phyloP scores from a whole-genome alignment of 2,113 vertebrate genomes.

The Chiloscyllium plagiosum region DNA sequence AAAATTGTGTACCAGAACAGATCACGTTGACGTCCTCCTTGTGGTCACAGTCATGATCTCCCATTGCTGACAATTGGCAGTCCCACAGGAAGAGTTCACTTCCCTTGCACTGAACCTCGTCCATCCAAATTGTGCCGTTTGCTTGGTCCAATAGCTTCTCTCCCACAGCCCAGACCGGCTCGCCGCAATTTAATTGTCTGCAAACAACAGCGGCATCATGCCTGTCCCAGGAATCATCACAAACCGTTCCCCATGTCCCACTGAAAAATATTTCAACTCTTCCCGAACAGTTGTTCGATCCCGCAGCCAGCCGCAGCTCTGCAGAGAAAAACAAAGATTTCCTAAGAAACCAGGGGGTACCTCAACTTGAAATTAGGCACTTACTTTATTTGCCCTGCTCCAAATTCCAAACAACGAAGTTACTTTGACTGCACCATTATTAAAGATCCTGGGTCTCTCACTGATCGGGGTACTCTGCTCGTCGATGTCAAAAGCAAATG shows the following conservation, averaged over 20 bases:
- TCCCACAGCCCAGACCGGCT: neutral
- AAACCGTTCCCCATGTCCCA: neutral
- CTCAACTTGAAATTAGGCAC: neutral
- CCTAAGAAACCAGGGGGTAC: neutral
- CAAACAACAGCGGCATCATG: neutral
- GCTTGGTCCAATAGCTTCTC: no score
- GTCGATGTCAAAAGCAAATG: no score
- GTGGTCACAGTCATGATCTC: neutral
- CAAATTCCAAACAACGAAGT: neutral
- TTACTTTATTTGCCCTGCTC: neutral
- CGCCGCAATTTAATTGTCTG: neutral
- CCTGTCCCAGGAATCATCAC: neutral
- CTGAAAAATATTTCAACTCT: neutral
- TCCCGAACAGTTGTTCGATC: neutral
- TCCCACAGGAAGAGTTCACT: neutral
- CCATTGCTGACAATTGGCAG: neutral
- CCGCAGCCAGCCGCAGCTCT: neutral
- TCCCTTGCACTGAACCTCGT: neutral
- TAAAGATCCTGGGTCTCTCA: neutral
- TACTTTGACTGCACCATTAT: neutral
- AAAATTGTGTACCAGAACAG: neutral
- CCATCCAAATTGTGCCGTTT: neutral
- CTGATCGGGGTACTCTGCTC: neutral
- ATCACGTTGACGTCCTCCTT: neutral
- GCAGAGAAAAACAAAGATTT: neutral